phyloP scores from a whole-genome alignment of 2,888 invertebrate species.

The Myopa testacea region DNA sequence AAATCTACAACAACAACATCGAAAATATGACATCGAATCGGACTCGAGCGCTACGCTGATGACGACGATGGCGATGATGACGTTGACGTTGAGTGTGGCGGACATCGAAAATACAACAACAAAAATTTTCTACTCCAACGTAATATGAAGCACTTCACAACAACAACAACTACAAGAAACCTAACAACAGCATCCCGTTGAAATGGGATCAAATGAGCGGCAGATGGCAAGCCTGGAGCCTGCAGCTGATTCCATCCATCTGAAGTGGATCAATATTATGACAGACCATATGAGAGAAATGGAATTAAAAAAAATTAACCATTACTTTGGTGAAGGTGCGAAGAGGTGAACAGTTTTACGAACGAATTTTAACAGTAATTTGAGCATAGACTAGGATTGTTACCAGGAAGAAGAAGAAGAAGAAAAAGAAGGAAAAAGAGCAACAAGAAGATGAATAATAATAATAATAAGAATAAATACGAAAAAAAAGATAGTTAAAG shows the following conservation, averaged over 20 bases:
- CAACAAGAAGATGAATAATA: too few species aligned
- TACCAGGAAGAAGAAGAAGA: too few species aligned
- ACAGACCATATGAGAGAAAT: constrained; percentile 19
- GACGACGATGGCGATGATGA: not conserved
- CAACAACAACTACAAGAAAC: not conserved
- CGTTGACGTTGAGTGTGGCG: constrained; percentile 1
- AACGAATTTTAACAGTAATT: too few species aligned
- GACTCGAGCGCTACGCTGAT: not conserved
- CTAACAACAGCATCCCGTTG: not conserved
- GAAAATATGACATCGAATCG: constrained; percentile 31
- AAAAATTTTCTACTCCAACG: too few species aligned
- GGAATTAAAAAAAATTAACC: not conserved
- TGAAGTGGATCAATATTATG: constrained; percentile 24
- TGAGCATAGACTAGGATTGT: too few species aligned
- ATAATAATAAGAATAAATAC: too few species aligned
- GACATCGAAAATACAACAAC: not conserved
- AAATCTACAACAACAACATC: constrained; percentile 2
- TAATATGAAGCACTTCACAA: constrained; percentile 3
- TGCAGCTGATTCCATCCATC: not conserved
- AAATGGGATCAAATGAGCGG: not conserved
- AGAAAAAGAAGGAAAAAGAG: too few species aligned
- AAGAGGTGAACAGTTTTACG: too few species aligned
- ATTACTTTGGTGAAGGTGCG: not conserved
- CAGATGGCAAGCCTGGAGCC: not conserved
- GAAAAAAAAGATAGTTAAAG: too few species aligned